Evolutionary conservation across 2,888 invertebrate genomes (phyloP).

Genomic region (Oscheius myriophilus): DNA sequence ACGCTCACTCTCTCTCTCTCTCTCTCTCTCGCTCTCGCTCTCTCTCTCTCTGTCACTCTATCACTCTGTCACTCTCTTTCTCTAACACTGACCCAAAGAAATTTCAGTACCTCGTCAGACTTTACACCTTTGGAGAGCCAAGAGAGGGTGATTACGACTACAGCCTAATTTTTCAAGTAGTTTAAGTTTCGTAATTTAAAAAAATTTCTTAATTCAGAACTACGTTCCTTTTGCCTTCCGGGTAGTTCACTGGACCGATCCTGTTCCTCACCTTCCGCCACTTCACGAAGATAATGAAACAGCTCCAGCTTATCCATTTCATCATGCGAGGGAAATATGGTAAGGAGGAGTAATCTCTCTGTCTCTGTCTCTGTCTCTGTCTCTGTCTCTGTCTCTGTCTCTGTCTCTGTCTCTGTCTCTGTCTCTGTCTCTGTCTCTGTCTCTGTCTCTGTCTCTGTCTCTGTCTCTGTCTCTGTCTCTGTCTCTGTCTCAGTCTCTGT

Average conservation of each 20-base stretch:
- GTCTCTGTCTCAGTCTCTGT: no score
- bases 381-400: slow-evolving; percentile 15
- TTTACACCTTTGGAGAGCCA: slow-evolving; percentile 52
- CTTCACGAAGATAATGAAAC: slow-evolving; percentile 38
- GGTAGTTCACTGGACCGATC: slow-evolving; percentile 48
- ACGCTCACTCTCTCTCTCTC: background rate
- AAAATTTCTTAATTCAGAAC: slow-evolving; percentile 25
- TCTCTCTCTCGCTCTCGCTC: background rate
- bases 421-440: slow-evolving; percentile 4
- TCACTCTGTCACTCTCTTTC: no score
- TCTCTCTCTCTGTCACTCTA: no score
- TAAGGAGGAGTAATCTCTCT: slow-evolving; percentile 13
- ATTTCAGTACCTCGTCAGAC: slow-evolving; percentile 35
- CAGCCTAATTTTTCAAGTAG: slow-evolving; percentile 39
- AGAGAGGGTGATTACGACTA: slow-evolving; percentile 45
- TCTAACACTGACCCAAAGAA: no score
- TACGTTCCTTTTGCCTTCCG: slow-evolving; percentile 48
- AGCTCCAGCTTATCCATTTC: slow-evolving; percentile 43
- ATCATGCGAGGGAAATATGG: slow-evolving; percentile 52
- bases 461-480: background rate
- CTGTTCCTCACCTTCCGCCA: slow-evolving; percentile 52
- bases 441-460: background rate
- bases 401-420: background rate
- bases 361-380: slow-evolving; percentile 1
- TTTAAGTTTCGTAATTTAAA: background rate